Evolutionary conservation across 2,113 vertebrate species (phyloP).

Genomic region (Chiloscyllium plagiosum): DNA sequence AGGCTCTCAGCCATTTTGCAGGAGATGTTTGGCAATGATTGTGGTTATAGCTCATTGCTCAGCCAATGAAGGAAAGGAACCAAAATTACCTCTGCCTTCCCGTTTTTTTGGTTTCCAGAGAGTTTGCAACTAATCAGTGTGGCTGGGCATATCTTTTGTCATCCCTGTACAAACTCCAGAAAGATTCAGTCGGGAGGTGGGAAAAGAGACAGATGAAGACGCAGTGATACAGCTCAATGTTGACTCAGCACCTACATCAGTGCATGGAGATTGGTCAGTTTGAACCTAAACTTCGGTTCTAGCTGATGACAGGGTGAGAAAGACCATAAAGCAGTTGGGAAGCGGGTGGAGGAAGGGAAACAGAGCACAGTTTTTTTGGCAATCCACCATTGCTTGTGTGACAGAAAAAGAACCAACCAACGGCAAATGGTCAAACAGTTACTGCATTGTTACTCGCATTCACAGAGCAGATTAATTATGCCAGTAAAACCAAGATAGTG

Average conservation of each 20-base stretch:
- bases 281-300: not conserved
- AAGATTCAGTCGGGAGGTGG: not conserved
- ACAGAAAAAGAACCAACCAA: not conserved
- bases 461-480: constrained; percentile 3
- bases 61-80: not conserved
- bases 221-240: not conserved
- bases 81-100: not conserved
- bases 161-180: not conserved
- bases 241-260: not conserved
- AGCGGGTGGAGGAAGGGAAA: not conserved
- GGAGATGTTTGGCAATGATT: too few relatives aligned
- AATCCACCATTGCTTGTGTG: not conserved
- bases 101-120: not conserved
- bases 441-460: constrained; percentile 16
- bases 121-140: too few relatives aligned
- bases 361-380: not conserved
- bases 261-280: not conserved
- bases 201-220: not conserved
- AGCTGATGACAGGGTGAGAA: not conserved
- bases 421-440: constrained; percentile 13
- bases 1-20: too few relatives aligned
- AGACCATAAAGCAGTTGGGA: not conserved
- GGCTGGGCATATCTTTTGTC: not conserved
- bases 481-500: constrained; percentile 14
- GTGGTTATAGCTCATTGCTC: too few relatives aligned